These are phyloP conservation scores for Loriculus beryllinus DNA, from an alignment of 2,797 vertebrate genomes.

Conservation along the genomic window DNA sequence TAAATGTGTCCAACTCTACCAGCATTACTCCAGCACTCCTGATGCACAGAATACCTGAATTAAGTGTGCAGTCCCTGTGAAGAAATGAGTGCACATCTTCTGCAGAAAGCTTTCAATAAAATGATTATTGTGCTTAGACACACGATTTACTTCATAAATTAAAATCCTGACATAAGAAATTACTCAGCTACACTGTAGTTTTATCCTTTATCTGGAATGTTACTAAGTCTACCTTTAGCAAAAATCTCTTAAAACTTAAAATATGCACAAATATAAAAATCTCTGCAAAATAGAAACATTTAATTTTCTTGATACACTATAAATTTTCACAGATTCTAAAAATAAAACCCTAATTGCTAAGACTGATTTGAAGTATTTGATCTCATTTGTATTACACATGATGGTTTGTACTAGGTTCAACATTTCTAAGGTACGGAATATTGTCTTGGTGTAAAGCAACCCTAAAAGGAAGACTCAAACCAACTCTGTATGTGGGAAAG, in stretches of 20 bases:
- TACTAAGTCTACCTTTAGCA: slow-evolving; percentile 29
- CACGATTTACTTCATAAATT: slow-evolving; percentile 25
- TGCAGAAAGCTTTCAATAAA: slow-evolving; percentile 34
- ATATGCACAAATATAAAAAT: slow-evolving; percentile 66
- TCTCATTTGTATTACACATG: slow-evolving; percentile 52
- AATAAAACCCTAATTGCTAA: slow-evolving; percentile 61
- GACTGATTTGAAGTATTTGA: slow-evolving; percentile 62
- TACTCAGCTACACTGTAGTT: slow-evolving; percentile 20
- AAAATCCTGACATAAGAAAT: slow-evolving; percentile 37
- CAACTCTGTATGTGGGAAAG: neutral
- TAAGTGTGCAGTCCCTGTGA: slow-evolving; percentile 14
- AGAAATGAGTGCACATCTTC: slow-evolving; percentile 19
- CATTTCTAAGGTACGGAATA: slow-evolving; percentile 24
- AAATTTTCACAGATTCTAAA: slow-evolving; percentile 61
- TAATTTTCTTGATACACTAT: slow-evolving; percentile 53
- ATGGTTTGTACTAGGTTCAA: slow-evolving; percentile 12
- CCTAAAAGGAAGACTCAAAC: slow-evolving; percentile 49
- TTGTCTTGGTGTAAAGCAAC: slow-evolving; percentile 37
- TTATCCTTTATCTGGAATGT: slow-evolving; percentile 46
- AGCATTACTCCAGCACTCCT: neutral
- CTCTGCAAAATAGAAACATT: slow-evolving; percentile 65
- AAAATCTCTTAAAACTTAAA: slow-evolving; percentile 64
- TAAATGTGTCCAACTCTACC: neutral
- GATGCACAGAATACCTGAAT: slow-evolving; percentile 17
- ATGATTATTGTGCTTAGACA: slow-evolving; percentile 34